Evolutionary conservation across 2,888 invertebrate species (phyloP).

Genomic region (Rhopalosiphum nymphaeae): DNA sequence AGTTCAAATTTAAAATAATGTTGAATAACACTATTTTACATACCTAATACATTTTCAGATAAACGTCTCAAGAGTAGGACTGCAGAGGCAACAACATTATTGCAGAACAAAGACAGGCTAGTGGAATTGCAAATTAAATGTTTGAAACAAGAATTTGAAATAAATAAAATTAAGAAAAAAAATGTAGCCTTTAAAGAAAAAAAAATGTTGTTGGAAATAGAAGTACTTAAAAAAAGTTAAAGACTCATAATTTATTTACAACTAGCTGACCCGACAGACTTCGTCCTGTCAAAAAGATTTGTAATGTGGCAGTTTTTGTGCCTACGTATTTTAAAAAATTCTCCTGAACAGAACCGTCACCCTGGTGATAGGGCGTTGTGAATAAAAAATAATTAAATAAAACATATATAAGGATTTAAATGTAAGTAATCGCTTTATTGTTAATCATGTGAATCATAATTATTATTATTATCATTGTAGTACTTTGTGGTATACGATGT

Average conservation of each 20-base stretch:
- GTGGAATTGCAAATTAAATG: not conserved
- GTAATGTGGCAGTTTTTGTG: too few relatives aligned
- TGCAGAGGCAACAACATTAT: not conserved
- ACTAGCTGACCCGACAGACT: too few relatives aligned
- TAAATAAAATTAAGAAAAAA: not conserved
- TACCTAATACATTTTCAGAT: slow-evolving; percentile 19
- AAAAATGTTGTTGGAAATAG: not conserved
- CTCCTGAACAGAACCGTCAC: too few relatives aligned
- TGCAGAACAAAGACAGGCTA: not conserved
- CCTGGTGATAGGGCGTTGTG: too few relatives aligned
- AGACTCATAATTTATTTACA: not conserved
- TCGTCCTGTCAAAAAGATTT: too few relatives aligned
- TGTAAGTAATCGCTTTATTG: too few relatives aligned
- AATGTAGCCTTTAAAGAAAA: not conserved
- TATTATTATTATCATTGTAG: too few relatives aligned
- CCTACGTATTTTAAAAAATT: too few relatives aligned
- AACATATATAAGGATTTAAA: too few relatives aligned
- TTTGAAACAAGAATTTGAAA: not conserved
- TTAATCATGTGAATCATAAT: too few relatives aligned
- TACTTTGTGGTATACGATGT: too few relatives aligned
- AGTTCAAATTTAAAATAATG: not conserved
- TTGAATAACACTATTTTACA: not conserved
- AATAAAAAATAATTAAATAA: too few relatives aligned
- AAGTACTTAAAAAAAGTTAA: not conserved
- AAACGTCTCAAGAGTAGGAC: not conserved